Base-by-base conservation (phyloP, 2,888 invertebrate genomes). In the Glyphotaelius pellucidus region DNA sequence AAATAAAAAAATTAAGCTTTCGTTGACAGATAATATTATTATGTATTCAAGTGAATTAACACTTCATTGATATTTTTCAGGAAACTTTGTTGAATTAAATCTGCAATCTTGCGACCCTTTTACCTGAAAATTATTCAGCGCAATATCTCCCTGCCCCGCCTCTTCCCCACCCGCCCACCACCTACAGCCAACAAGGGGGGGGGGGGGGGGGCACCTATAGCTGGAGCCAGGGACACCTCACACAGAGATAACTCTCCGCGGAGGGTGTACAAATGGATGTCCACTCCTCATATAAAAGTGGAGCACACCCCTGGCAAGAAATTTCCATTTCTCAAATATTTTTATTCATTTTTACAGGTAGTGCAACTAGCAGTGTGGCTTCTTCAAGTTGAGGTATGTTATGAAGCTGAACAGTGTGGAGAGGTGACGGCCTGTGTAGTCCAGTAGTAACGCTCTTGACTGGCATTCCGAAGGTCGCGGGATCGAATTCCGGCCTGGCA, bases 251-350 rank as follows among this genome's bases (percentile, higher is more conserved):
- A 91, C 91, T 90, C 92, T 92, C 88, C 90, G 86, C 89, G 90
- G 91, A 91, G 90, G 92, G 91, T 86, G 90, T 92, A 92, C 92
- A 92, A 92, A 92, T 92, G 92, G 92, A 92, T 92, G 92, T 92
- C 92, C 92, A 92, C 92, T 90, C 91, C 90, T 92, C 91, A 92
- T 91, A 91, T 90, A 81, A 92, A 92, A 92, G 92, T 91, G 85
- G 86, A 83, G 91, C 88, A 91, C 90, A 92, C 80, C 30, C 38
- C 79, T 85, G 79, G 35, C 42, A 92, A 92, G 31, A 47, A 91
- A 47, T 91, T 89, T 89, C 85, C 67, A 30, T n/a, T 32, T 42
- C 15, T 7, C n/a, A 38, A 1, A 86, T n/a, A 52, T 47, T 25
- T 30, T 9, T n/a, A 67, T 67, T 25, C 0, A 25, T 67, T 67